Conservation (phyloP, 2,113 vertebrate genomes). For the Calyptomena viridis region DNA sequence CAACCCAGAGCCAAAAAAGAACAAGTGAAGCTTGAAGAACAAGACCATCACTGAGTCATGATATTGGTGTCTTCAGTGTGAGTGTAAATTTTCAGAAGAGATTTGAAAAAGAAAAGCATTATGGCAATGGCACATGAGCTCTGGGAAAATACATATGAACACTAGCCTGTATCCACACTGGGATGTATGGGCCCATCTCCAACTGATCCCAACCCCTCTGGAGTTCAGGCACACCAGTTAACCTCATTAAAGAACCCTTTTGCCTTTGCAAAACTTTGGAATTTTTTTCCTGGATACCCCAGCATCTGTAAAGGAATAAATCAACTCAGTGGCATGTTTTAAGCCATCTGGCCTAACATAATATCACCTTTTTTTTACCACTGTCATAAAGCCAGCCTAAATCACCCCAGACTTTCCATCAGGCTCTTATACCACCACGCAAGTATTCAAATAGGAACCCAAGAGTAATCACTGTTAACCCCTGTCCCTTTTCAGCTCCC, state of each 20-base stretch:
- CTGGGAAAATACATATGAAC: accelerated
- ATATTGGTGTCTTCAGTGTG: accelerated
- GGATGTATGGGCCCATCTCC: accelerated
- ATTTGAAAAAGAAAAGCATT: background rate
- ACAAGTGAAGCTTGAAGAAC: background rate
- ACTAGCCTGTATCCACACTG: background rate
- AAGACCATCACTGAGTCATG: background rate
- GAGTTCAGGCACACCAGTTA: background rate
- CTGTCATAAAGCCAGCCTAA: background rate
- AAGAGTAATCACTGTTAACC: background rate
- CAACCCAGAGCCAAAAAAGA: background rate
- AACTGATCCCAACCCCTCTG: background rate
- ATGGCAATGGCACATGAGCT: background rate
- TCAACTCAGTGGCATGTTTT: background rate
- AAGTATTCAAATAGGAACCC: background rate
- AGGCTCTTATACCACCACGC: background rate
- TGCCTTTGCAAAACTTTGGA: background rate
- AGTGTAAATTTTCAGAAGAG: background rate
- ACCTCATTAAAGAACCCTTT: background rate
- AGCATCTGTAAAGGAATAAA: background rate
- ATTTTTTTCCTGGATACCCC: background rate
- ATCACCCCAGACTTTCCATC: background rate
- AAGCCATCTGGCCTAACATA: background rate
- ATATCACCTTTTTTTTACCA: background rate
- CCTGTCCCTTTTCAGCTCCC: background rate